Conservation (phyloP, 2,888 invertebrate genomes). For the Caenorhabditis afra region DNA sequence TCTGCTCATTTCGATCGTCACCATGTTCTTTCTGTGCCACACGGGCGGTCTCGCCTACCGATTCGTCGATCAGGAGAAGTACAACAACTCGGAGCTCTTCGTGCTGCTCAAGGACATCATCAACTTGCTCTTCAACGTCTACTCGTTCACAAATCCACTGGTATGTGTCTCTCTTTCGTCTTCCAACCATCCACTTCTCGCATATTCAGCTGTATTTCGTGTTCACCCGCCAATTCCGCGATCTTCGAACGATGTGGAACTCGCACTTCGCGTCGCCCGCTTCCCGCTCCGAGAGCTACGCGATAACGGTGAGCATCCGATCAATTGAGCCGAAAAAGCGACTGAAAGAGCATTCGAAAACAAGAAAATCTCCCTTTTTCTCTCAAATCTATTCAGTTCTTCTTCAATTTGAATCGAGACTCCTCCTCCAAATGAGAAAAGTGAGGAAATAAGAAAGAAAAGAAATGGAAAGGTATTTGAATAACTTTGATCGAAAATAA, state of each 20-base stretch:
- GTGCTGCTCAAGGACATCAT: constrained; percentile 77
- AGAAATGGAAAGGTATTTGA: not conserved
- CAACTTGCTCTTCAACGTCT: constrained; percentile 79
- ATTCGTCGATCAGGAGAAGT: constrained; percentile 72
- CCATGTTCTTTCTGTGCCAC: constrained; percentile 79
- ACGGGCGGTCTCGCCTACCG: constrained; percentile 79
- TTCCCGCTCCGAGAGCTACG: constrained; percentile 57
- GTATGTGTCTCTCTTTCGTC: no score
- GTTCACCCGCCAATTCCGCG: constrained; percentile 79
- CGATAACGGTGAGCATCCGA: constrained; percentile 30
- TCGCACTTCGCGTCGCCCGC: constrained; percentile 61
- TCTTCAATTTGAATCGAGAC: constrained; percentile 19
- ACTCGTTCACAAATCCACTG: constrained; percentile 79
- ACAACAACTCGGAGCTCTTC: constrained; percentile 68
- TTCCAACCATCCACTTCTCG: not conserved
- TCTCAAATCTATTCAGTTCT: constrained; percentile 23
- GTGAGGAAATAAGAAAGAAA: not conserved
- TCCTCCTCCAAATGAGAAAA: no score
- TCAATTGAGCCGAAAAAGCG: not conserved
- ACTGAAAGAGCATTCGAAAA: not conserved
- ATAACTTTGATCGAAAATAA: no score
- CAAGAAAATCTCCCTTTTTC: no score
- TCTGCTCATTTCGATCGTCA: constrained; percentile 78
- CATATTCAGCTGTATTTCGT: constrained; percentile 77
- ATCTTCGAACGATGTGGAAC: constrained; percentile 70